Evolutionary conservation across 2,797 vertebrate species (phyloP), one percentile per base, ranked within the genome.

Genomic region (Bufotes viridis): DNA sequence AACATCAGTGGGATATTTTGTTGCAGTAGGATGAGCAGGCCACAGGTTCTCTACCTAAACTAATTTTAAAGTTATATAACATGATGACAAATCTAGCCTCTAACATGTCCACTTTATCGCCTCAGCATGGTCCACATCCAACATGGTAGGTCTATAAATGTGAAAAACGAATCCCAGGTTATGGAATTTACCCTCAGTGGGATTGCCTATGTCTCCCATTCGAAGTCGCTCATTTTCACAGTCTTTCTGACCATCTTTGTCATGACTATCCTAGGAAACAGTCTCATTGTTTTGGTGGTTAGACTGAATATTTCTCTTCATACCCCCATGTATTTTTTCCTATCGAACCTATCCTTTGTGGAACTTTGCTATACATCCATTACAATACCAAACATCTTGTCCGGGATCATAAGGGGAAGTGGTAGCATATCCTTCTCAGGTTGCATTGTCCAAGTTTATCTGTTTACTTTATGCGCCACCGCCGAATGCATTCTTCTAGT

Each of bases 401-500:
- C 18, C 18, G 60, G 57, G 18, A 81, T 89, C 5, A 5, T 84
- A 14, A 26, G 22, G 26, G n/a, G 18, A n/a, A 89, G 49, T 18
- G 51, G 24, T 7, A 24, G 18, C 20, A 89, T 89, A 53, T 89
- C 87, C 24, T 89, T 67, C 24, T n/a, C 20, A 2, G 78, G 87
- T 34, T 89, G 87, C 58, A 76, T 89, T 34, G 42, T 17, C 14
- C 87, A 89, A 51, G 83, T 82, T 29, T 81, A 75, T 29, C 58
- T 89, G 12, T 82, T 89, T 10, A 89, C 87, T 1, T 53, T 86
- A 5, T 89, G 88, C 17, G 84, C 88, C 84, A 89, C 78, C 14
- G 53, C 61, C 2, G 88, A 89, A 69, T 89, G 88, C 42, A 70
- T 82, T 2, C 51, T 89, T 11, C n/a, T 86, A 72, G 88, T 79